Conservation (phyloP, 1,140 invertebrate genomes). For the Drosophila miranda region DNA sequence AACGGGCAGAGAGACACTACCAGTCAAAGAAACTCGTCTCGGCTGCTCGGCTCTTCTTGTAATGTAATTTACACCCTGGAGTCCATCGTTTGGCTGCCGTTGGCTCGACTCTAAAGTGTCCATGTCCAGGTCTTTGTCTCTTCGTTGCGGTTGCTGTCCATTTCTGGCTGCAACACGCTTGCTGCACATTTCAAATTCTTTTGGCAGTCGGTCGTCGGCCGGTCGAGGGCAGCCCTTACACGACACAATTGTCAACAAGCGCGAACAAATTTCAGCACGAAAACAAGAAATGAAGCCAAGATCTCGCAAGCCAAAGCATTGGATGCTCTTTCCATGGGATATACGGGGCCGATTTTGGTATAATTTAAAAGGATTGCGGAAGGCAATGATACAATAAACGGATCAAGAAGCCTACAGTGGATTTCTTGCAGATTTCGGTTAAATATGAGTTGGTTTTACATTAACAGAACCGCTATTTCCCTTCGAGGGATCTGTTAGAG, state of each 20-base stretch:
- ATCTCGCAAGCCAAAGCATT: too few species aligned
- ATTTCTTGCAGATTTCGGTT: too few species aligned
- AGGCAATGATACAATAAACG: too few species aligned
- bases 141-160: constrained; percentile 8
- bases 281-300: constrained; percentile 2
- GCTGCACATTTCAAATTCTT: constrained; percentile 67
- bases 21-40: constrained; percentile 4
- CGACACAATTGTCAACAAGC: constrained; percentile 77
- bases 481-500: too few species aligned
- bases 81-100: constrained; percentile 30
- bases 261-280: constrained; percentile 68
- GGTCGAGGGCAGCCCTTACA: constrained; percentile 50
- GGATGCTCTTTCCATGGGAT: too few species aligned
- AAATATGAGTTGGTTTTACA: too few species aligned
- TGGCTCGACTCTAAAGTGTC: constrained; percentile 3
- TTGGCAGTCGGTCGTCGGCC: constrained; percentile 7
- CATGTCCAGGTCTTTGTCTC: neutral
- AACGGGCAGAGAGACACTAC: constrained; percentile 3
- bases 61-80: constrained; percentile 75
- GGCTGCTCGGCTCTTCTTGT: constrained; percentile 39
- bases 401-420: too few species aligned
- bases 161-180: constrained; percentile 47
- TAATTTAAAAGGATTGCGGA: too few species aligned
- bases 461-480: too few species aligned
- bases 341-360: too few species aligned